phyloP scores from a whole-genome alignment of 2,888 invertebrate species.

The Perizoma flavofasciatum region DNA sequence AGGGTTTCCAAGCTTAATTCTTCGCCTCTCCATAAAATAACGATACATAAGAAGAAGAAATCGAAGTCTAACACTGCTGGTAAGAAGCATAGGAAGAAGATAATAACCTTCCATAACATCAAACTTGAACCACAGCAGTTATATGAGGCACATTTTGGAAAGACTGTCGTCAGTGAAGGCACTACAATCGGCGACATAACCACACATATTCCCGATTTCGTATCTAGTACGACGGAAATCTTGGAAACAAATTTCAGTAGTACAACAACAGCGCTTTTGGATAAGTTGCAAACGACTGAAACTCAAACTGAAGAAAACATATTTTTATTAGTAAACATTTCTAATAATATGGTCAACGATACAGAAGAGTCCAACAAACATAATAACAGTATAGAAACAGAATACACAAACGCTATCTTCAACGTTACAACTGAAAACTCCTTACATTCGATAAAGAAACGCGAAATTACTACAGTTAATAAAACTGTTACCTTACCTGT shows the following conservation, averaged over 20 bases:
- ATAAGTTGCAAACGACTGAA: slow-evolving; percentile 39
- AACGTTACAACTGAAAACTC: slow-evolving; percentile 46
- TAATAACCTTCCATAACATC: slow-evolving; percentile 63
- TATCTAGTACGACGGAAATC: slow-evolving; percentile 27
- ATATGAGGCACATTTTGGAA: slow-evolving; percentile 43
- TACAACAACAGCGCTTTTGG: slow-evolving; percentile 42
- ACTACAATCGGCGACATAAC: slow-evolving; percentile 36
- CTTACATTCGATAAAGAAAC: slow-evolving; percentile 51
- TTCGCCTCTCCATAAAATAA: slow-evolving; percentile 60
- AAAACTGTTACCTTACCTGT: slow-evolving; percentile 2
- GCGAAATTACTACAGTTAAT: slow-evolving; percentile 41
- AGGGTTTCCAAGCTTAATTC: slow-evolving; percentile 52
- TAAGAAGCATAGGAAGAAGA: slow-evolving; percentile 69
- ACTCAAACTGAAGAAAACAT: slow-evolving; percentile 53
- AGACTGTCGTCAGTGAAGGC: slow-evolving; percentile 40
- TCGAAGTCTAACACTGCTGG: slow-evolving; percentile 52
- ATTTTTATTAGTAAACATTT: slow-evolving; percentile 57
- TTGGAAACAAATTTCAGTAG: slow-evolving; percentile 34
- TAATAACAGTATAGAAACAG: slow-evolving; percentile 70
- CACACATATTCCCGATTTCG: slow-evolving; percentile 31
- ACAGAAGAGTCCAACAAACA: slow-evolving; percentile 47
- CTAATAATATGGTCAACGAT: slow-evolving; percentile 55
- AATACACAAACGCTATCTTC: slow-evolving; percentile 43
- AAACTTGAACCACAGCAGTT: slow-evolving; percentile 54
- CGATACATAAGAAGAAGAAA: slow-evolving; percentile 74